Conservation (phyloP, 92 coral and sea anemone genomes). For the Porites divaricata region DNA sequence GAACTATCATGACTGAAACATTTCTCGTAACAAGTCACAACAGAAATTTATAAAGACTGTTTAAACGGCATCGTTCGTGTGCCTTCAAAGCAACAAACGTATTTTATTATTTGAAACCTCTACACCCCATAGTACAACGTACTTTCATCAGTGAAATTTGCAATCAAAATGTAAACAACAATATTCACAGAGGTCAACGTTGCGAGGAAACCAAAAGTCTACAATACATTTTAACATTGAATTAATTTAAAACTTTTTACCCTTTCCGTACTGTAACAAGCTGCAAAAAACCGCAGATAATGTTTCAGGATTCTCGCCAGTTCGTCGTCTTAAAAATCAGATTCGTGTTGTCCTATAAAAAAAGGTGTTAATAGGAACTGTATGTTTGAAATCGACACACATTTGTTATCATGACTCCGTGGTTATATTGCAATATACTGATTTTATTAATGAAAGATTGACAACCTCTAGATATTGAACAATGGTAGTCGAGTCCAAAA, state of each 20-base stretch:
- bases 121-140: neutral
- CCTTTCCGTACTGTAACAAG: neutral
- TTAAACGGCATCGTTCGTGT: too few relatives aligned
- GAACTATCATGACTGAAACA: too few relatives aligned
- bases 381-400: neutral
- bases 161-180: neutral
- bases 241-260: neutral
- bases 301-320: too few relatives aligned
- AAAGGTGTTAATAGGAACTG: neutral
- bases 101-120: too few relatives aligned
- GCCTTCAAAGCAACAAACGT: too few relatives aligned
- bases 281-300: too few relatives aligned
- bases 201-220: slow-evolving; percentile 15
- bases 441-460: slow-evolving; percentile 26
- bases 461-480: neutral
- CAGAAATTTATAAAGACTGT: too few relatives aligned
- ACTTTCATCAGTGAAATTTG: slow-evolving; percentile 5
- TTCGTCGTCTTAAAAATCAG: too few relatives aligned
- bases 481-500: neutral
- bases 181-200: slow-evolving; percentile 7
- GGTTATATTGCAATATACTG: neutral
- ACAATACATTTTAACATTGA: neutral
- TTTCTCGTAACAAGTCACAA: too few relatives aligned
- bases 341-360: too few relatives aligned
- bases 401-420: neutral